Conservation (phyloP, 2,797 vertebrate species). For the Harpagifer antarcticus region DNA sequence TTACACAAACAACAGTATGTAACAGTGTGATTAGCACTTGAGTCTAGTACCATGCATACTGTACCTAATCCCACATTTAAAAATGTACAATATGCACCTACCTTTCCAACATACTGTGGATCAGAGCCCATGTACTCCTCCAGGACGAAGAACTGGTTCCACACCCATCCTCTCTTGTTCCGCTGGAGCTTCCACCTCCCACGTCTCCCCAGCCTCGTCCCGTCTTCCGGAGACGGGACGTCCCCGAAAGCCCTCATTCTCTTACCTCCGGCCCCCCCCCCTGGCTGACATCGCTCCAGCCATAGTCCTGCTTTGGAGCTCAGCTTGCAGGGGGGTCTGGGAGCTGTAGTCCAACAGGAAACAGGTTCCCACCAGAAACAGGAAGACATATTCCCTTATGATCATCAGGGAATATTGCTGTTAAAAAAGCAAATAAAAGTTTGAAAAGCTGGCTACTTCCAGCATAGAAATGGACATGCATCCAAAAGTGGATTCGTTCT, state of each 20-base stretch:
- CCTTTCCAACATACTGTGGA: slow-evolving; percentile 95
- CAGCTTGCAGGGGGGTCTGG: slow-evolving; percentile 84
- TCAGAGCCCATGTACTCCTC: slow-evolving; percentile 96
- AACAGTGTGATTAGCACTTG: too few species aligned
- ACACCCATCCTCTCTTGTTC: slow-evolving; percentile 95
- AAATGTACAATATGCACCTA: slow-evolving; percentile 65
- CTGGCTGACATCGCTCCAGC: slow-evolving; percentile 64
- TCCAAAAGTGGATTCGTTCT: slow-evolving; percentile 16
- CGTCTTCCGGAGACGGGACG: slow-evolving; percentile 38
- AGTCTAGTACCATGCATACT: too few species aligned
- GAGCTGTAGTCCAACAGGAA: slow-evolving; percentile 92
- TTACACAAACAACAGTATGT: too few species aligned
- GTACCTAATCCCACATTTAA: not conserved
- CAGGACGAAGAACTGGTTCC: slow-evolving; percentile 97
- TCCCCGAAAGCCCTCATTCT: not conserved
- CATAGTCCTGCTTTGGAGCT: slow-evolving; percentile 83
- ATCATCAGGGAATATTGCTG: slow-evolving; percentile 87
- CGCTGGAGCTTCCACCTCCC: slow-evolving; percentile 80
- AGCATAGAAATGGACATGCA: slow-evolving; percentile 15
- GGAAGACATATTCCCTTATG: slow-evolving; percentile 89
- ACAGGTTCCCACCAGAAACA: slow-evolving; percentile 91
- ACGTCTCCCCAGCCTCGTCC: slow-evolving; percentile 59
- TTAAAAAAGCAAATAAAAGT: slow-evolving; percentile 20
- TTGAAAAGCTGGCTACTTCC: slow-evolving; percentile 22
- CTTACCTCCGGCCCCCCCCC: slow-evolving; percentile 11